Conservation (phyloP, 2,797 vertebrate species). For the Ataeniobius toweri region DNA sequence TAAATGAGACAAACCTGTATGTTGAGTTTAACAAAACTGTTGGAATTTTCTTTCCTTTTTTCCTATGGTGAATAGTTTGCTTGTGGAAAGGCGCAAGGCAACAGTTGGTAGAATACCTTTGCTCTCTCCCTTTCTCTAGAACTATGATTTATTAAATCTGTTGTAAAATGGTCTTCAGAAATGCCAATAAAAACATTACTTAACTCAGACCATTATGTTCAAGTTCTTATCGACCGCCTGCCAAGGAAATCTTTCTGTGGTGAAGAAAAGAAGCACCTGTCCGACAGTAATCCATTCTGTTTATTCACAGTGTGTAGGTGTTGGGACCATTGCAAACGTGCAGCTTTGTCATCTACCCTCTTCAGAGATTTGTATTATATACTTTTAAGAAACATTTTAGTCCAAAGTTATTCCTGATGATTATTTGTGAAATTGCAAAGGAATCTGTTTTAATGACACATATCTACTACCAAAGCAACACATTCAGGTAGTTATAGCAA, state of each 20-base stretch:
- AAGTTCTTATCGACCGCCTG: conserved; percentile 82
- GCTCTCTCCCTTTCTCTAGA: conserved; percentile 88
- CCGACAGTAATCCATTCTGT: neutral
- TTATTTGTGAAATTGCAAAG: too few species aligned
- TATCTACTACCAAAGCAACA: too few species aligned
- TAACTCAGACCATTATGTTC: conserved; percentile 75
- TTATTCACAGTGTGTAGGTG: neutral
- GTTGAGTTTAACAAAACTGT: conserved; percentile 76
- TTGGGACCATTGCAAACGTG: neutral
- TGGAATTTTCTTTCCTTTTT: conserved; percentile 63
- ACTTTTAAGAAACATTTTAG: neutral
- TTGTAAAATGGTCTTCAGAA: conserved; percentile 88
- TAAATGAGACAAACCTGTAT: conserved; percentile 80
- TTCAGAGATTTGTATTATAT: neutral
- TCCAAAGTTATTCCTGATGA: neutral
- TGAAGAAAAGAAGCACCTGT: neutral
- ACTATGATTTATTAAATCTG: conserved; percentile 93
- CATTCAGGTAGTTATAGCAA: too few species aligned
- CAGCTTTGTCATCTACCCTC: neutral
- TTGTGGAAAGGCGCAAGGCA: conserved; percentile 83
- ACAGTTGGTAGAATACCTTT: conserved; percentile 86
- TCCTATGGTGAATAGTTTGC: conserved; percentile 92
- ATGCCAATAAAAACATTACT: conserved; percentile 80
- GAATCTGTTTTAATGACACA: too few species aligned
- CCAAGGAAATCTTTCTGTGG: neutral